Evolutionary conservation across 92 coral and sea anemone species (phyloP).

Genomic region (Actinostola sp.): DNA sequence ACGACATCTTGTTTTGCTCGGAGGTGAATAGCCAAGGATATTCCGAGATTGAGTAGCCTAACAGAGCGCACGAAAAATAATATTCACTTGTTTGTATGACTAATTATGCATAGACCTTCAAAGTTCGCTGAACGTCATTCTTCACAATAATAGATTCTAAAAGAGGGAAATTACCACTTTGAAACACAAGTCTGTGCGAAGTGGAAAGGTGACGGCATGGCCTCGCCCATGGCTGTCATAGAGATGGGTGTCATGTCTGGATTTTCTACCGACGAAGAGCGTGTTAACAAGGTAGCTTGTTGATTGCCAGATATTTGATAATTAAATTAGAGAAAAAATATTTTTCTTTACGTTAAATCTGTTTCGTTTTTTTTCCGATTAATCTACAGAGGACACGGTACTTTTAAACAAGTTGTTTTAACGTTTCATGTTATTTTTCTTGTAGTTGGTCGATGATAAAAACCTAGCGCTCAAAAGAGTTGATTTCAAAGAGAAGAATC

Average conservation of each 20-base stretch:
- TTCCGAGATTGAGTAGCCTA: too few species aligned
- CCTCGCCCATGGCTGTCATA: slow-evolving; percentile 89
- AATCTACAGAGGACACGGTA: too few species aligned
- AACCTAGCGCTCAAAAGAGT: slow-evolving; percentile 64
- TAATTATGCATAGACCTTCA: too few species aligned
- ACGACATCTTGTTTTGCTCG: too few species aligned
- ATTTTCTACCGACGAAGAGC: slow-evolving; percentile 66
- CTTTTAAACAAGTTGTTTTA: not conserved
- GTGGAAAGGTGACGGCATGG: slow-evolving; percentile 66
- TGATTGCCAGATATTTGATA: not conserved
- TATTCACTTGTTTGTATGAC: too few species aligned
- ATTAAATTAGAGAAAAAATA: not conserved
- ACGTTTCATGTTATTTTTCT: not conserved
- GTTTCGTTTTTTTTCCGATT: too few species aligned
- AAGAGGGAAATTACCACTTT: slow-evolving; percentile 51
- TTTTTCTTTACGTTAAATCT: not conserved
- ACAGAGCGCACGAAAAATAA: too few species aligned
- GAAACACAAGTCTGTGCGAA: slow-evolving; percentile 77
- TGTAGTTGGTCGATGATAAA: slow-evolving; percentile 55
- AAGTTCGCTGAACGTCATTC: too few species aligned
- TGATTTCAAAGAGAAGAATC: slow-evolving; percentile 67
- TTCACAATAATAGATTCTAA: slow-evolving; percentile 21
- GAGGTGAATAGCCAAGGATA: too few species aligned
- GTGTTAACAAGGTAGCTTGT: slow-evolving; percentile 57
- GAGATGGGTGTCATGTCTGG: slow-evolving; percentile 86